phyloP scores from a whole-genome alignment of 1,140 invertebrate genomes.

The Cepaea nemoralis region DNA sequence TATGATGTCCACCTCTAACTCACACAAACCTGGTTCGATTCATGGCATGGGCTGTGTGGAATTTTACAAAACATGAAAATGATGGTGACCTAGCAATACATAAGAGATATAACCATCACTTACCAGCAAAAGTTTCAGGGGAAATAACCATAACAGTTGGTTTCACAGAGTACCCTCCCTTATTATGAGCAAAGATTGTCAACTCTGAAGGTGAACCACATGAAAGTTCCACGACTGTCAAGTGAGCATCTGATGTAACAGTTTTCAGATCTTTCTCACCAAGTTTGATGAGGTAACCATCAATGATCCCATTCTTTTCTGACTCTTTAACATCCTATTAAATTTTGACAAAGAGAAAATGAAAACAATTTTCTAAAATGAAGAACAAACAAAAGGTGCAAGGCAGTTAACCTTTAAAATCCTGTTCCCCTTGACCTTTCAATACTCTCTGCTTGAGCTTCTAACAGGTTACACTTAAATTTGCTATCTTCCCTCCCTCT shows the following conservation, averaged over 20 bases:
- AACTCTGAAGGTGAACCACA: neutral
- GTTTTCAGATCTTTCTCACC: neutral
- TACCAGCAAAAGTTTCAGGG: neutral
- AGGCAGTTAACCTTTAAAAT: too few species aligned
- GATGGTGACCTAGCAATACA: neutral
- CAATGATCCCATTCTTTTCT: neutral
- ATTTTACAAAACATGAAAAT: too few species aligned
- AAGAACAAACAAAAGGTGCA: too few species aligned
- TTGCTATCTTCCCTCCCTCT: too few species aligned
- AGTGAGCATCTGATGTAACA: neutral
- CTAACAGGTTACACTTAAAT: too few species aligned
- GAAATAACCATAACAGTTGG: neutral
- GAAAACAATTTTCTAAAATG: too few species aligned
- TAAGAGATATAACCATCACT: neutral
- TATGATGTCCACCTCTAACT: too few species aligned
- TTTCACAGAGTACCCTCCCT: slow-evolving; percentile 1
- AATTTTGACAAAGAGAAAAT: neutral
- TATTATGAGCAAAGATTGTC: neutral
- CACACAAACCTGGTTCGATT: too few species aligned
- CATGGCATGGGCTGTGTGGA: too few species aligned
- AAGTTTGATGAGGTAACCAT: neutral
- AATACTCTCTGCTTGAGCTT: too few species aligned
- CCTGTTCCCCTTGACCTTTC: too few species aligned
- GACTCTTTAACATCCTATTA: neutral
- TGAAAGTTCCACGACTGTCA: neutral